Conservation (phyloP, 2,888 invertebrate species). For the Rugalucina vietnamica region DNA sequence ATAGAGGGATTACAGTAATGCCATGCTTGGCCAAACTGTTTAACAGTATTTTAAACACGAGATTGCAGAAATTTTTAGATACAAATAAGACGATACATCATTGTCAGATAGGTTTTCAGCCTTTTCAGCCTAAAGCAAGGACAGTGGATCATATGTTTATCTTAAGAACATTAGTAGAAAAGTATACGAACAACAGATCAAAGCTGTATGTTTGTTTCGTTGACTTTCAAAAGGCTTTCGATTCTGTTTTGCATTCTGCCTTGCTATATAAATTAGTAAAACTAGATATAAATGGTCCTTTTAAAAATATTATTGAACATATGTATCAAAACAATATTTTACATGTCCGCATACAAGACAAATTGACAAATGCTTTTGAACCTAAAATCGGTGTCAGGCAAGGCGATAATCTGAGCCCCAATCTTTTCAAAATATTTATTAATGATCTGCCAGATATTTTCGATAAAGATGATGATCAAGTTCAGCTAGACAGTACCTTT, state of each 20-base stretch:
- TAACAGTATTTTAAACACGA: not conserved
- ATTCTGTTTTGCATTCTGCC: not conserved
- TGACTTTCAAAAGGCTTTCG: not conserved
- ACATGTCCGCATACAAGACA: too few species aligned
- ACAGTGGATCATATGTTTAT: conserved; percentile 1
- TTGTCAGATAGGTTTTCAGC: not conserved
- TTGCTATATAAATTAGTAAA: not conserved
- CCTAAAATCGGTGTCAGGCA: too few species aligned
- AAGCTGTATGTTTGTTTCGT: not conserved
- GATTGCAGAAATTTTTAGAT: not conserved
- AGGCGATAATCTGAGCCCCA: too few species aligned
- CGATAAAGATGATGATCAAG: too few species aligned
- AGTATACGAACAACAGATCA: not conserved
- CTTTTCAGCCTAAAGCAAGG: not conserved
- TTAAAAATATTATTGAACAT: not conserved
- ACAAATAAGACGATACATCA: not conserved
- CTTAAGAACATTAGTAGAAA: not conserved
- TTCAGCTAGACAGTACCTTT: too few species aligned
- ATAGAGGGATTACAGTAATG: not conserved
- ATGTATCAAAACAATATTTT: not conserved
- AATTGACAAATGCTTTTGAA: too few species aligned
- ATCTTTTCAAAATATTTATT: too few species aligned
- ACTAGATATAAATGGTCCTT: not conserved
- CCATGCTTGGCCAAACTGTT: not conserved
- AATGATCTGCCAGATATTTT: too few species aligned